A percentile compares a stretch with the other conserved stretches of the same genome.
Conservation (phyloP, 2,113 vertebrate species). For the Speoplatyrhinus poulsoni region DNA sequence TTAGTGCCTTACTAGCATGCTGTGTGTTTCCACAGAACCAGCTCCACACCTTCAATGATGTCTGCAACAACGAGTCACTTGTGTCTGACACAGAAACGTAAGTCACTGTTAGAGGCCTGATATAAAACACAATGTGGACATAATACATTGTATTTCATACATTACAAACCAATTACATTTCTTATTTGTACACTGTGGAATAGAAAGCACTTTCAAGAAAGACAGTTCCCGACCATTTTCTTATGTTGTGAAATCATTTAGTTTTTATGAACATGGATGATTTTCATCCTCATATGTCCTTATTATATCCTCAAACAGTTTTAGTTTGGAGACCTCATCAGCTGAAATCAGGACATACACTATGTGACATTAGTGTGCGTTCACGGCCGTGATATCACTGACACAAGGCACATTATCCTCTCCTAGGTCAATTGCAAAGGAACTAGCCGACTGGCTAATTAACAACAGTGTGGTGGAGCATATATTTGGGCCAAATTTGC, state of each 20-base stretch:
- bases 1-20: too few relatives aligned
- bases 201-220: too few relatives aligned
- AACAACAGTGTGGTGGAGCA: conserved; percentile 98
- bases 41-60: conserved; percentile 98
- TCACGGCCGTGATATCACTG: background rate
- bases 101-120: conserved; percentile 65
- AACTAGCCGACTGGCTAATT: conserved; percentile 98
- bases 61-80: conserved; percentile 99
- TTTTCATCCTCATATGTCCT: too few relatives aligned
- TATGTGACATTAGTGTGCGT: background rate
- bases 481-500: conserved; percentile 99
- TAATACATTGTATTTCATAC: background rate
- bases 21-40: conserved; percentile 85
- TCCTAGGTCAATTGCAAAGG: conserved; percentile 95
- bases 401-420: background rate
- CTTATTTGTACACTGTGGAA: too few relatives aligned
- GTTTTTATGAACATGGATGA: too few relatives aligned
- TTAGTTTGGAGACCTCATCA: too few relatives aligned
- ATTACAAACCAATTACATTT: too few relatives aligned
- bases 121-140: background rate
- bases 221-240: too few relatives aligned
- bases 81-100: conserved; percentile 99
- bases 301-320: too few relatives aligned
- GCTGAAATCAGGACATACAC: too few relatives aligned
- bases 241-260: too few relatives aligned